Conservation (phyloP, 2,888 invertebrate genomes). For the Pasiphila rectangulata region DNA sequence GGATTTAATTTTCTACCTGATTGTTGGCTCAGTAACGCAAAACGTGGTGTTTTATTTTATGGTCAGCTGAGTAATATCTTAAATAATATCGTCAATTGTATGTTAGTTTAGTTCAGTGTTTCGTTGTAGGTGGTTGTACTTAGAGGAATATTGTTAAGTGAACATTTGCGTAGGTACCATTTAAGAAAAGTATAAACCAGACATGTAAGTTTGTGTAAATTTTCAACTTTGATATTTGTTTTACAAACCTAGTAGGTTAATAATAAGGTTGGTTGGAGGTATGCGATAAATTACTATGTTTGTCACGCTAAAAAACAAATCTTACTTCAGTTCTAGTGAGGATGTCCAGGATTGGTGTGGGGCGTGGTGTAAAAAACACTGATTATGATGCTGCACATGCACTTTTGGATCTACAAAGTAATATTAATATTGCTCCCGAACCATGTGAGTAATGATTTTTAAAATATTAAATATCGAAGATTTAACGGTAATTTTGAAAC, state of each 20-base stretch:
- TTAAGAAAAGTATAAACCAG: no score
- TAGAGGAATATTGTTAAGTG: conserved; percentile 2
- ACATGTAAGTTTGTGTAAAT: background rate
- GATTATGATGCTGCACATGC: conserved; percentile 45
- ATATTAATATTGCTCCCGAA: conserved; percentile 19
- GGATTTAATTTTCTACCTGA: conserved; percentile 42
- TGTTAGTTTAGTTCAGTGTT: conserved; percentile 29
- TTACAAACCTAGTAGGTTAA: no score
- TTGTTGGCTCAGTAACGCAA: conserved; percentile 21
- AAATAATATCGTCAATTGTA: conserved; percentile 28
- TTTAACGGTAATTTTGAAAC: background rate
- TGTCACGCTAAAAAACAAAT: no score
- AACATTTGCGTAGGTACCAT: no score
- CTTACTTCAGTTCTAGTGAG: background rate
- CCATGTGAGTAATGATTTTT: conserved; percentile 27
- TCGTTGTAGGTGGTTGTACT: conserved; percentile 24
- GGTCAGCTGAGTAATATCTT: conserved; percentile 28
- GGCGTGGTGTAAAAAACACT: conserved; percentile 23
- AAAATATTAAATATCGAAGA: background rate
- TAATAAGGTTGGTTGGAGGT: no score
- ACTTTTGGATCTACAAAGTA: conserved; percentile 40
- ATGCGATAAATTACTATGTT: no score
- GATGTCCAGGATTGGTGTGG: conserved; percentile 32
- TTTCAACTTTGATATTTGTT: background rate
- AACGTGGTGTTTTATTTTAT: conserved; percentile 43